Percentiles rank a stretch among this genome's conserved stretches.
phyloP scores from a whole-genome alignment of 1,140 invertebrate genomes.

The Lanistes nyassanus region DNA sequence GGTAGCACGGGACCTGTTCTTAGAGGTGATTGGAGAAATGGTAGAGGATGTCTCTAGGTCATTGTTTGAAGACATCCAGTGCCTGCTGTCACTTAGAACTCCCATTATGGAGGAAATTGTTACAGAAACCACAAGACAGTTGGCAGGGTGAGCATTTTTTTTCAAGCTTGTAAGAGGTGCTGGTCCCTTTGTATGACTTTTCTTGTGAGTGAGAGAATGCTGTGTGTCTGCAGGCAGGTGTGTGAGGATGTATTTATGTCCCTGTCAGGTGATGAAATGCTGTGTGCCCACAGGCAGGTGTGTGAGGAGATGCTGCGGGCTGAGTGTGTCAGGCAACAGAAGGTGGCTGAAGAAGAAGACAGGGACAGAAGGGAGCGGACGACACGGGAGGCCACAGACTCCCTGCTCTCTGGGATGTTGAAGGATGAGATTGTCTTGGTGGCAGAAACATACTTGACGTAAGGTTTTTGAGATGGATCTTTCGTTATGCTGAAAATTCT shows the following conservation, averaged over 20 bases:
- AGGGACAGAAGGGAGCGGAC: neutral
- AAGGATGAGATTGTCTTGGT: constrained; percentile 1
- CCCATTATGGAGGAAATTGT: neutral
- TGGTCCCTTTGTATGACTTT: too few species aligned
- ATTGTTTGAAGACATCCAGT: neutral
- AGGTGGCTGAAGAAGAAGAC: neutral
- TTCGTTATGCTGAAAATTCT: too few species aligned
- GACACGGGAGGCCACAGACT: neutral
- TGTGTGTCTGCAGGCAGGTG: constrained; percentile 23
- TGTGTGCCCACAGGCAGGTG: constrained; percentile 13
- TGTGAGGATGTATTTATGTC: constrained; percentile 30
- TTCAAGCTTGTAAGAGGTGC: neutral
- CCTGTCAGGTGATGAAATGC: neutral
- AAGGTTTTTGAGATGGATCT: too few species aligned
- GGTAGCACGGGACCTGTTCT: constrained; percentile 52
- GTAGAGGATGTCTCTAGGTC: constrained; percentile 5
- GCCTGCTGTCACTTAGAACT: neutral
- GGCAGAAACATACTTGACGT: neutral
- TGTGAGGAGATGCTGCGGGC: constrained; percentile 2
- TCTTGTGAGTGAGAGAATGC: too few species aligned
- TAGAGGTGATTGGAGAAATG: constrained; percentile 54
- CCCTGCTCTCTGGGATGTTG: neutral
- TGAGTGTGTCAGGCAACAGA: neutral
- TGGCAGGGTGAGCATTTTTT: constrained; percentile 5
- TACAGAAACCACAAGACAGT: neutral